Evolutionary conservation across 2,797 vertebrate species (phyloP), one percentile per base, ranked within the genome.

Genomic region (Ctenopoma kingsleyae): DNA sequence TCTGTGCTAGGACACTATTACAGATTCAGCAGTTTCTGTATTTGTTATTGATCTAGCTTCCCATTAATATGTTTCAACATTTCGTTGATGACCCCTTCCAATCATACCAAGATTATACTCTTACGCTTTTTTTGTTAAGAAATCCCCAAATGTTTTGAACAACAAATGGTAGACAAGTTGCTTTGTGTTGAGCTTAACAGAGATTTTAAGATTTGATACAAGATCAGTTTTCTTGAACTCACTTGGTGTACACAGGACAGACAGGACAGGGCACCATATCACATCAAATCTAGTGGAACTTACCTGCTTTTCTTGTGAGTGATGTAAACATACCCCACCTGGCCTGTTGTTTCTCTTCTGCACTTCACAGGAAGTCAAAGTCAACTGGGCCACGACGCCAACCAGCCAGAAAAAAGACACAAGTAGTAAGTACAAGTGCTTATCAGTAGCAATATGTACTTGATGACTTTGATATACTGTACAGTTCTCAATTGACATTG

Each of bases 381-480:
- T 99, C 83, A 99, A 99, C 94, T 99, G 98, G 98, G 98, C 98
- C 85, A 99, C 98, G 22, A 99, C 97, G 51, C 98, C 98, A 88
- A 98, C 97, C 93, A 99, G 97, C 93, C 98, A 99, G 96, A 99
- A 99, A 95, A 99, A 99, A 96, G 98, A 99, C 90, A 99, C 97
- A 87, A 99, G 98, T 95, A 99, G 98, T 99, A 95, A 98, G 98
- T 97, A 71, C 25, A 47, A 23, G 40, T 46, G 3, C 16, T 25
- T 41, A 0, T 49, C 15, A 23, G 0, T 48, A 40, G 10, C 6
- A 22, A 23, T 12, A 0, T 30, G 20, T 51, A 5, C 17, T 36
- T 15, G 9, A 51, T 52, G 11, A 13, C 13, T 23, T 30, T 13
- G 8, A 16, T 11, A 17, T 6, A 22, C 2, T 40, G 12, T 10